phyloP scores from a whole-genome alignment of 2,797 vertebrate genomes.

The Xyrichtys novacula region DNA sequence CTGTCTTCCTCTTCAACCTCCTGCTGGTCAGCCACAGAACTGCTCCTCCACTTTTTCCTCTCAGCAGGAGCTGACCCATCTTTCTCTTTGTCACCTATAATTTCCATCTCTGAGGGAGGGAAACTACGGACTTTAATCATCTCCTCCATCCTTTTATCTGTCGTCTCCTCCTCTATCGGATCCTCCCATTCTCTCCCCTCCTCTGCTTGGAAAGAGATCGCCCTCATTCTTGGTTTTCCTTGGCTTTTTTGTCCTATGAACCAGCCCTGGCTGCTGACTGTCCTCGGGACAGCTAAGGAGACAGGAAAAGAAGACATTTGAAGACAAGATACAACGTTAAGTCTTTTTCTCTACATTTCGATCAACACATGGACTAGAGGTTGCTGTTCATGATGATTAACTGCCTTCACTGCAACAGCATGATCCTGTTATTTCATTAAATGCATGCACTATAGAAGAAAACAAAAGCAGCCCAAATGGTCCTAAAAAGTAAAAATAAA shows the following conservation, averaged over 20 bases:
- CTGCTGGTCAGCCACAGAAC: not conserved
- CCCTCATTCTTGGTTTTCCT: not conserved
- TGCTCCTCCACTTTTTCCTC: not conserved
- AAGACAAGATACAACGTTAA: too few relatives aligned
- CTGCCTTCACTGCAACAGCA: too few relatives aligned
- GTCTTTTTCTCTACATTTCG: too few relatives aligned
- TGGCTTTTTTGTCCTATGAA: not conserved
- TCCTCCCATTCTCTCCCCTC: slow-evolving; percentile 5
- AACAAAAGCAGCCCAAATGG: too few relatives aligned
- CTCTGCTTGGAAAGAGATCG: slow-evolving; percentile 6
- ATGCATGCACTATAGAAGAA: too few relatives aligned
- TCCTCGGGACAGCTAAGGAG: slow-evolving; percentile 34
- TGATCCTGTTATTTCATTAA: too few relatives aligned
- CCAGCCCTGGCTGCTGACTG: slow-evolving; percentile 61
- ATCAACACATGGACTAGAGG: too few relatives aligned
- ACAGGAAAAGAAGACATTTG: not conserved
- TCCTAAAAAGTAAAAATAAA: too few relatives aligned
- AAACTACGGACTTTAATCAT: not conserved
- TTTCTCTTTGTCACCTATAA: not conserved
- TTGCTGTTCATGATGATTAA: too few relatives aligned
- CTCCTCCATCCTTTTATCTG: not conserved
- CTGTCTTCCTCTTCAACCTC: not conserved
- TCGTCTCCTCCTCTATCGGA: not conserved
- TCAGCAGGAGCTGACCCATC: not conserved
- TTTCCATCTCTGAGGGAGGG: not conserved